phyloP scores from a whole-genome alignment of 2,888 invertebrate genomes.

The Isotomurus palustris region DNA sequence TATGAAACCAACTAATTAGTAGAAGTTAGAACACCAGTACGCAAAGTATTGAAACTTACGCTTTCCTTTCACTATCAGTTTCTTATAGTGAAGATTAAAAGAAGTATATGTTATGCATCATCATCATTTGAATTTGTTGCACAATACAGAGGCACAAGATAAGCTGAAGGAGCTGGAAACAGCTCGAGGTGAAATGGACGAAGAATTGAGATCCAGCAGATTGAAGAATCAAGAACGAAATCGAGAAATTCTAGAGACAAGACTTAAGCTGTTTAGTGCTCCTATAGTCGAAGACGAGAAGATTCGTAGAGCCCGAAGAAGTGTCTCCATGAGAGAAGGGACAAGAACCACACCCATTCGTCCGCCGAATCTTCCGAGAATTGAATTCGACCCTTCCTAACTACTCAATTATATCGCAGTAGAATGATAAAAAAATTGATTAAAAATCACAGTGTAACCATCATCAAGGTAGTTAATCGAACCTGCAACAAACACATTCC shows the following conservation, averaged over 20 bases:
- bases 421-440: too few relatives aligned
- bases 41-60: too few relatives aligned
- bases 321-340: conserved; percentile 45
- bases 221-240: conserved; percentile 66
- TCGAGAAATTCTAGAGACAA: conserved; percentile 58
- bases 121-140: too few relatives aligned
- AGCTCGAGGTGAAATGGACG: conserved; percentile 65
- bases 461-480: too few relatives aligned
- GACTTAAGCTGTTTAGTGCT: conserved; percentile 50
- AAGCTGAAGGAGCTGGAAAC: conserved; percentile 66
- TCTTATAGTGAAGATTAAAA: too few relatives aligned
- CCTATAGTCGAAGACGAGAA: conserved; percentile 45
- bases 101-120: too few relatives aligned
- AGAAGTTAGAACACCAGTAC: too few relatives aligned
- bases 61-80: too few relatives aligned
- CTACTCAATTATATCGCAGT: too few relatives aligned
- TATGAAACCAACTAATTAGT: too few relatives aligned
- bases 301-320: conserved; percentile 39
- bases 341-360: conserved; percentile 35
- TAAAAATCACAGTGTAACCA: too few relatives aligned
- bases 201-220: conserved; percentile 64
- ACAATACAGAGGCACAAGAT: conserved; percentile 62
- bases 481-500: too few relatives aligned
- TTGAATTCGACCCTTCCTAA: conserved; percentile 40
- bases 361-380: conserved; percentile 38